These are phyloP conservation scores for Echinops telfairi DNA, from an alignment of 2,113 vertebrate species.

Conservation along the genomic window DNA sequence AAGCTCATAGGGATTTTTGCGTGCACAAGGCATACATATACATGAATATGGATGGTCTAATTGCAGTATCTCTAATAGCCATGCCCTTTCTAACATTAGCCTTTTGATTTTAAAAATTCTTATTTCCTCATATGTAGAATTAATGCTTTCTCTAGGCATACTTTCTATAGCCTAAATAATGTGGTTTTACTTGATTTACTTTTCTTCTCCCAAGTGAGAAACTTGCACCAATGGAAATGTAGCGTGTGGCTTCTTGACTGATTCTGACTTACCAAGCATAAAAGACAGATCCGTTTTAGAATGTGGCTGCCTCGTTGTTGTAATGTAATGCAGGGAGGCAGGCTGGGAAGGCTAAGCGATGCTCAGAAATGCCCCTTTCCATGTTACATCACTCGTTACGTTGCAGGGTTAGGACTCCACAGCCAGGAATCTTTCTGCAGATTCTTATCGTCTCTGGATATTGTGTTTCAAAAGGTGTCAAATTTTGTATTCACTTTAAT, in stretches of 20 bases:
- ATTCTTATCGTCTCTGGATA: constrained; percentile 25
- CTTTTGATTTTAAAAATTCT: neutral
- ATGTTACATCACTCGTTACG: neutral
- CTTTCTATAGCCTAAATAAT: neutral
- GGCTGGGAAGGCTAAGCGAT: neutral
- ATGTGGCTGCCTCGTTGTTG: neutral
- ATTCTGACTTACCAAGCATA: neutral
- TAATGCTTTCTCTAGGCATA: neutral
- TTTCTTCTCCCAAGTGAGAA: constrained; percentile 28
- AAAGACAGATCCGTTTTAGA: neutral
- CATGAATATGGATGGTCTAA: neutral
- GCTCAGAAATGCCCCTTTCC: neutral
- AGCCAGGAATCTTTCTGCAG: neutral
- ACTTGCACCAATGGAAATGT: neutral
- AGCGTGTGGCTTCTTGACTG: constrained; percentile 13
- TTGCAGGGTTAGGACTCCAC: neutral
- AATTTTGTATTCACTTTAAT: constrained; percentile 51
- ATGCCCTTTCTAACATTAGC: constrained; percentile 28
- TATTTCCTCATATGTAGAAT: neutral
- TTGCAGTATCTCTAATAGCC: neutral
- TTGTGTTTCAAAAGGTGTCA: constrained; percentile 45
- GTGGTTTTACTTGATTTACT: neutral
- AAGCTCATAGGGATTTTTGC: constrained; percentile 4
- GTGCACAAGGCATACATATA: neutral
- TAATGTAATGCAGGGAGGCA: neutral